Evolutionary conservation across 2,797 vertebrate species (phyloP).

Genomic region (Pipistrellus kuhlii): DNA sequence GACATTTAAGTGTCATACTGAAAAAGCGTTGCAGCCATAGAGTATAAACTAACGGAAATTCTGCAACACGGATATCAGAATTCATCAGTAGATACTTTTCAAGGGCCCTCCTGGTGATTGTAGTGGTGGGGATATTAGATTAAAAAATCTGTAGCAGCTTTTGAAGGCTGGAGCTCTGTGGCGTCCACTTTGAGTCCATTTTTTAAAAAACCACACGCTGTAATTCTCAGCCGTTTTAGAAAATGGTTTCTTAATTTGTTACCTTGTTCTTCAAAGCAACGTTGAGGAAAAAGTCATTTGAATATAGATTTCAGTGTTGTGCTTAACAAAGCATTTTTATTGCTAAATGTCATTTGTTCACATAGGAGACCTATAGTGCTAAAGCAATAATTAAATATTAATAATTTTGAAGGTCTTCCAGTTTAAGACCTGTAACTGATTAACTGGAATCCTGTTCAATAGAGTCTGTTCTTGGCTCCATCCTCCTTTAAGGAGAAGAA

Average conservation of each 20-base stretch:
- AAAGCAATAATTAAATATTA: conserved; percentile 39
- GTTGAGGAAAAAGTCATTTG: not conserved
- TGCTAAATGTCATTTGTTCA: conserved; percentile 11
- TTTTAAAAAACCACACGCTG: not conserved
- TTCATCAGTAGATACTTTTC: not conserved
- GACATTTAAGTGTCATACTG: not conserved
- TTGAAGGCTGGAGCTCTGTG: not conserved
- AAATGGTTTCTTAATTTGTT: conserved; percentile 10
- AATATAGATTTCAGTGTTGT: not conserved
- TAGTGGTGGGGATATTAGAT: not conserved
- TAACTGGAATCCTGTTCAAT: not conserved
- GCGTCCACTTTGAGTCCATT: not conserved
- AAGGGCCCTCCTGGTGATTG: not conserved
- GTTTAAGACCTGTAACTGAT: not conserved
- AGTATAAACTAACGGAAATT: not conserved
- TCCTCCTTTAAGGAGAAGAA: conserved; percentile 9
- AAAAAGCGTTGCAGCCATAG: not conserved
- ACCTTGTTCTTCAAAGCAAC: conserved; percentile 8
- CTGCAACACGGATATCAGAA: not conserved
- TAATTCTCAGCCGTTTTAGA: not conserved
- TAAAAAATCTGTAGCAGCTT: not conserved
- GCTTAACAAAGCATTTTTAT: conserved; percentile 9
- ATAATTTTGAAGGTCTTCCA: not conserved
- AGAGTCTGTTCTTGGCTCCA: not conserved
- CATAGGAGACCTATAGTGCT: not conserved